phyloP scores from a whole-genome alignment of 2,888 invertebrate genomes.

The Neoscelio sp. region DNA sequence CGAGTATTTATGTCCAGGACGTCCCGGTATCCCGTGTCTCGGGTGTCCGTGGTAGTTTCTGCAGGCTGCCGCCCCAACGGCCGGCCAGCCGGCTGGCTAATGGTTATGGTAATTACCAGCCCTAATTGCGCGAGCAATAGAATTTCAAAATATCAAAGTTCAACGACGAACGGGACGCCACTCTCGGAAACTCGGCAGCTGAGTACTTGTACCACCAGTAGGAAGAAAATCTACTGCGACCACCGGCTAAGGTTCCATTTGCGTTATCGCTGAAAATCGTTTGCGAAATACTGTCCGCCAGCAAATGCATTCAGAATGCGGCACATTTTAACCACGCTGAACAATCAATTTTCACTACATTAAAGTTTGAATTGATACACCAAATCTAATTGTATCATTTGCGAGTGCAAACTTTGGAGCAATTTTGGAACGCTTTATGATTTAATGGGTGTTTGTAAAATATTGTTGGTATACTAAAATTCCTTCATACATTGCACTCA shows the following conservation, averaged over 20 bases:
- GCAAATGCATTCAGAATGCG: conserved; percentile 49
- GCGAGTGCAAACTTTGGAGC: conserved; percentile 33
- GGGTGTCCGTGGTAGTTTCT: conserved; percentile 77
- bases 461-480: no score
- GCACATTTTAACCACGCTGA: conserved; percentile 6
- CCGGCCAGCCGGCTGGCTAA: conserved; percentile 77
- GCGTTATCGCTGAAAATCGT: conserved; percentile 46
- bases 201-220: conserved; percentile 41
- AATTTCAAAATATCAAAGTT: conserved; percentile 83
- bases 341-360: conserved; percentile 56
- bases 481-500: no score
- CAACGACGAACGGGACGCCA: conserved; percentile 53
- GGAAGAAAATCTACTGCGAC: conserved; percentile 59
- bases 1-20: conserved; percentile 81
- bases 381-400: conserved; percentile 45
- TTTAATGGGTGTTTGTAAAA: conserved; percentile 9
- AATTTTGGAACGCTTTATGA: conserved; percentile 11
- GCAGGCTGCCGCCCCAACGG: conserved; percentile 68
- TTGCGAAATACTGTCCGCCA: conserved; percentile 39
- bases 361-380: conserved; percentile 46
- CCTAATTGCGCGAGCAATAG: conserved; percentile 83
- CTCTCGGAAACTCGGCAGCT: conserved; percentile 51
- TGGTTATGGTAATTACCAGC: conserved; percentile 83
- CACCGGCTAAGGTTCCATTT: conserved; percentile 47
- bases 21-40: conserved; percentile 72